phyloP scores from a whole-genome alignment of 2,888 invertebrate species.

The Acleris laterana region DNA sequence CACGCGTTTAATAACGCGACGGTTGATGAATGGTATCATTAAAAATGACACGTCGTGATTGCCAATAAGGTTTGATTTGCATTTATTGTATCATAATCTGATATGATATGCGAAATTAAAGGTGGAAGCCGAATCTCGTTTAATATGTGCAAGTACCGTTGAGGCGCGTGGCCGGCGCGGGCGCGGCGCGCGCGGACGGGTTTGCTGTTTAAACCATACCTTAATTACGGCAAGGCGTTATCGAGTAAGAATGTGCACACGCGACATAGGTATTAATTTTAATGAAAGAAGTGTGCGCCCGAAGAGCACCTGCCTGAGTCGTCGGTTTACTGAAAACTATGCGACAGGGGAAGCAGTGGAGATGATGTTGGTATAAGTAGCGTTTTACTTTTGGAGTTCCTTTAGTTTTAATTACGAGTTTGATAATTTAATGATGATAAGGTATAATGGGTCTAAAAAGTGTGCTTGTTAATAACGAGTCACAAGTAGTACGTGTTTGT shows the following conservation, averaged over 20 bases:
- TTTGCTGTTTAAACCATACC: conserved; percentile 70
- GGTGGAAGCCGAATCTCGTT: conserved; percentile 66
- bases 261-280: conserved; percentile 85
- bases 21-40: conserved; percentile 60
- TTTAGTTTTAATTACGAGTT: too few species aligned
- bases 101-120: conserved; percentile 67
- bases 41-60: conserved; percentile 68
- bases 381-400: too few species aligned
- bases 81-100: conserved; percentile 52
- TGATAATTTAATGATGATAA: too few species aligned
- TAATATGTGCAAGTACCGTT: conserved; percentile 63
- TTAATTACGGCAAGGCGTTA: conserved; percentile 83
- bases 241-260: conserved; percentile 84
- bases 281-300: conserved; percentile 83
- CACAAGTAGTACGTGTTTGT: too few species aligned
- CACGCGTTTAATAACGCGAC: conserved; percentile 38
- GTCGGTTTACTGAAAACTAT: conserved; percentile 74
- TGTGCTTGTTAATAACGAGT: too few species aligned
- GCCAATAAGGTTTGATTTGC: conserved; percentile 69
- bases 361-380: conserved; percentile 26
- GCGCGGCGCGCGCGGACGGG: conserved; percentile 47
- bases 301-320: conserved; percentile 75
- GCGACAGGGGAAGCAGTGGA: conserved; percentile 45
- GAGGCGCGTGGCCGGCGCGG: conserved; percentile 72
- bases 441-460: too few species aligned